Evolutionary conservation across 1,140 invertebrate species (phyloP).

Genomic region (Zaprionus vittiger): DNA sequence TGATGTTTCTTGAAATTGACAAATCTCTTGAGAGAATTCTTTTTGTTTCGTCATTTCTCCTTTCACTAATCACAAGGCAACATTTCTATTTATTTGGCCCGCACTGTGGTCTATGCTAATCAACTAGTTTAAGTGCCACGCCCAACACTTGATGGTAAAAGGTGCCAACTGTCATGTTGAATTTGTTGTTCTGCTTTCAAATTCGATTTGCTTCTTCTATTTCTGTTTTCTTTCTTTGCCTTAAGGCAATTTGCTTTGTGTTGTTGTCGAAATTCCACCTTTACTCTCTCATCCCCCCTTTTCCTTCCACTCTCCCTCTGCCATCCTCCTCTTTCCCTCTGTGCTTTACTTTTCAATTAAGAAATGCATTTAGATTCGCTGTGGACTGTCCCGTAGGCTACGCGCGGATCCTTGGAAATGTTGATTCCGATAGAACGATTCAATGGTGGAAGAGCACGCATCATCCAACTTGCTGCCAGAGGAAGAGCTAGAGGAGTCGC

Average conservation of each 20-base stretch:
- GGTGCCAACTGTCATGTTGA: background rate
- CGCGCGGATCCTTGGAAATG: slow-evolving; percentile 1
- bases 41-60: no score
- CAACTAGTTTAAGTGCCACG: slow-evolving; percentile 1
- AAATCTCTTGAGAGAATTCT: no score
- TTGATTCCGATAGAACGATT: background rate
- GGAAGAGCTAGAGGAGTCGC: background rate
- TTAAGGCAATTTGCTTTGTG: slow-evolving; percentile 22
- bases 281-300: background rate
- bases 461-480: background rate
- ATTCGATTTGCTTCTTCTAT: slow-evolving; percentile 1
- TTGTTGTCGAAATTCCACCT: background rate
- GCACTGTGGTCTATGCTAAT: background rate
- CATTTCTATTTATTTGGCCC: slow-evolving; percentile 3
- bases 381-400: slow-evolving; percentile 3
- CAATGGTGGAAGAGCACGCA: background rate
- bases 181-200: slow-evolving; percentile 3
- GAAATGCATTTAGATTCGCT: slow-evolving; percentile 27
- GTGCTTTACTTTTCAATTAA: slow-evolving; percentile 37
- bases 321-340: background rate
- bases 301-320: background rate
- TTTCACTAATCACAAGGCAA: background rate
- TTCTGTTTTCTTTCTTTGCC: background rate
- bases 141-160: background rate
- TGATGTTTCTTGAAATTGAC: background rate